Base-by-base conservation (phyloP, 2,888 invertebrate species). In the Drosophila mettleri region DNA sequence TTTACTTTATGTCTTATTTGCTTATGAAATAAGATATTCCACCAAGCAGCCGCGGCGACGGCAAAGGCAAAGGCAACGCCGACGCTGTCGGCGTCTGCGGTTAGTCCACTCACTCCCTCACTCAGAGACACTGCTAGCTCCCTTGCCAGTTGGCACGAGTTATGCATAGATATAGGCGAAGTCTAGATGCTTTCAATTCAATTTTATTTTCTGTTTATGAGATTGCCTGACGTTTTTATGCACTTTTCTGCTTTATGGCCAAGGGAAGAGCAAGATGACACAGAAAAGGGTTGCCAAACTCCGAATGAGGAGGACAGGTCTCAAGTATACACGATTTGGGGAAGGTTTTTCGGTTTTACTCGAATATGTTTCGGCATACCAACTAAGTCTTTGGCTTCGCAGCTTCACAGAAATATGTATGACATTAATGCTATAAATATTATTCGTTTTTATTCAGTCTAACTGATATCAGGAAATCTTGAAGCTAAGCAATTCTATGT, bases 121-220 rank as follows among this genome's bases (percentile, higher is more conserved):
- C 1, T 16, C 45, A 27, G 45, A 27, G 10, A 9, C 61, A 29
- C 20, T 54, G 27, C 36, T 38, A 3, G 29, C 33, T 8, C 57
- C 27, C 54, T 8, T 29, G 34, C 36, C 53, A 34, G 22, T 61
- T 65, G 60, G 16, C 63, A 63, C 63, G 71, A 78, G 71, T 88
- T 85, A 87, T 69, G 88, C 71, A 71, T 65, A 69, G 82, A 70
- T 62, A 80, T 69, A 39, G 33, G 59, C 48, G 48, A 45, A 52
- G 36, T 66, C 53, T 38, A 46, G 51, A 51, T 57, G 51, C 67
- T 62, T 64, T 63, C 68, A 34, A 61, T 76, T 87, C 70, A 69
- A 71, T 87, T 87, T 89, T 89, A 85, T 85, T 86, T 81, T 38
- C 89, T 89, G 89, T 89, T 85, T 89, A 85, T 87, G 88, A 81